Conservation (phyloP, 2,888 invertebrate species). For the Oscheius sp. region DNA sequence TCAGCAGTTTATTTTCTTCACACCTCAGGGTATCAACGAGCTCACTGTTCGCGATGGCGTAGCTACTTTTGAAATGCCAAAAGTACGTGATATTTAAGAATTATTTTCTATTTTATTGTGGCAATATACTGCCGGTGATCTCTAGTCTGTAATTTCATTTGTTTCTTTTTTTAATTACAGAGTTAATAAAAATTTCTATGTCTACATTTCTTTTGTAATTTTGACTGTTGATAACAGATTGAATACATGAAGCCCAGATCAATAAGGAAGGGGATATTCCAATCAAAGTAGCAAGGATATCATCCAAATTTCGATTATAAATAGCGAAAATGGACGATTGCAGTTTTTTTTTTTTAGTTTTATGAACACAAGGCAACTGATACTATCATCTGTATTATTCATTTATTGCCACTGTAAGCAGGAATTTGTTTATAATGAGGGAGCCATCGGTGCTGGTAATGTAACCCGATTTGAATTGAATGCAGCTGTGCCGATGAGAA, state of each 20-base stretch:
- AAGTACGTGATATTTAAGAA: conserved; percentile 18
- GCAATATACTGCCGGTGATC: background rate
- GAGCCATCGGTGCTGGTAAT: background rate
- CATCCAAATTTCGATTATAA: no score
- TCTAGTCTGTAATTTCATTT: background rate
- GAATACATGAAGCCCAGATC: no score
- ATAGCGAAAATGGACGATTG: no score
- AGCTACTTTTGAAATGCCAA: conserved; percentile 54
- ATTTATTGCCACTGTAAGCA: no score
- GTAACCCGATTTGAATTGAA: background rate
- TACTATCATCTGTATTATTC: no score
- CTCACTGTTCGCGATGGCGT: conserved; percentile 45
- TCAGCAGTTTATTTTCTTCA: conserved; percentile 71
- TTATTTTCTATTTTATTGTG: background rate
- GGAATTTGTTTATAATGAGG: background rate
- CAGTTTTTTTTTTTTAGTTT: no score
- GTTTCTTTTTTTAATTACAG: background rate
- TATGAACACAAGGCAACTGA: background rate
- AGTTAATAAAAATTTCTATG: no score
- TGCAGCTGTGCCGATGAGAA: conserved; percentile 1
- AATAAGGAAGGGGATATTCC: no score
- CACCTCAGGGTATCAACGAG: conserved; percentile 69
- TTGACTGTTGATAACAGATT: no score
- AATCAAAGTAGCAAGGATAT: no score
- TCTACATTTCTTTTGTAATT: no score